phyloP scores from a whole-genome alignment of 1,140 invertebrate genomes.

The Maniola jurtina region DNA sequence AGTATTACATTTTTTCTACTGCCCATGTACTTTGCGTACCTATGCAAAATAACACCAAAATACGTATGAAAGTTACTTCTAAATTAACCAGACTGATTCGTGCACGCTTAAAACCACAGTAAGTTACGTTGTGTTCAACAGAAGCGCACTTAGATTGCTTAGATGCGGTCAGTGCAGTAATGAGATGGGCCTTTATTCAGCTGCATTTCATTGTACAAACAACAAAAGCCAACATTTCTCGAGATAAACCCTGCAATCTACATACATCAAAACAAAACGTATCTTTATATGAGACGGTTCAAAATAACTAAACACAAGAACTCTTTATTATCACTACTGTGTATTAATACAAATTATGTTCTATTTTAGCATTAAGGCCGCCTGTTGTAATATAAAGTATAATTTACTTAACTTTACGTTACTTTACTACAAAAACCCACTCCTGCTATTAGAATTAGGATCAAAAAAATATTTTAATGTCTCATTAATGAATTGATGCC shows the following conservation, averaged over 20 bases:
- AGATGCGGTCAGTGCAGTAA: conserved; percentile 57
- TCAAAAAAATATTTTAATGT: no score
- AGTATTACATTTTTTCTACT: no score
- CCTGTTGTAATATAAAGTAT: no score
- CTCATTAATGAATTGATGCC: no score
- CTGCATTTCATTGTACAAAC: conserved; percentile 24
- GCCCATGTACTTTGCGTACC: neutral
- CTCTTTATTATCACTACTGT: neutral
- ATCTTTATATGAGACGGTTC: conserved; percentile 6
- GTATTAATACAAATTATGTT: no score
- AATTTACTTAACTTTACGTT: no score
- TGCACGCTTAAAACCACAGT: conserved; percentile 10
- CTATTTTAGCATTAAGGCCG: no score
- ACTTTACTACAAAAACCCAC: no score
- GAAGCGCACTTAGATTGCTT: conserved; percentile 49
- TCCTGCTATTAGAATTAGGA: no score
- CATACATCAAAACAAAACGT: conserved; percentile 12
- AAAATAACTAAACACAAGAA: neutral
- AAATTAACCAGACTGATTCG: conserved; percentile 13
- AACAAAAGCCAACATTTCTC: conserved; percentile 23
- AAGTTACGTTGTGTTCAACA: conserved; percentile 15
- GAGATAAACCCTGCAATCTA: conserved; percentile 10
- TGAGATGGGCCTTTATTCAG: conserved; percentile 54
- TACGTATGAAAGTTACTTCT: conserved; percentile 1
- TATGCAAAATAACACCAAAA: neutral